A percentile compares a stretch with the other conserved stretches of the same genome.
Conservation (phyloP, 2,113 vertebrate genomes). For the Eulemur rufifrons region DNA sequence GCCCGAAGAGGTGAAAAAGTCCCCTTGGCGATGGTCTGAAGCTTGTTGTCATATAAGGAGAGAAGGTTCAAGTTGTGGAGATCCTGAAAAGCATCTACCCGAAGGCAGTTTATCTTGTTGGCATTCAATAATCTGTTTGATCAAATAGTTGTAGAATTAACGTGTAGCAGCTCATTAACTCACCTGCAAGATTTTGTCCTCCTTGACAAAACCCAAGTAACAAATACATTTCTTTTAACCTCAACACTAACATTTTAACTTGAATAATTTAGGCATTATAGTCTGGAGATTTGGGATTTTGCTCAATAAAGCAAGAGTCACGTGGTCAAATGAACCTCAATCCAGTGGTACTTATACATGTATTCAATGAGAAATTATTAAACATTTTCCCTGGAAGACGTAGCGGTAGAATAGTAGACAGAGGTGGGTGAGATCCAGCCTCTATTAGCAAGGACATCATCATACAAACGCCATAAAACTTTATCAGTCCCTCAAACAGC, state of each 20-base stretch:
- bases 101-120: constrained; percentile 98
- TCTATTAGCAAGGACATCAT: neutral
- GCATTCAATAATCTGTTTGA: constrained; percentile 96
- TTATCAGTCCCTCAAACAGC: neutral
- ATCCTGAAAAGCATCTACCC: constrained; percentile 99
- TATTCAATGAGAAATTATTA: neutral
- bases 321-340: neutral
- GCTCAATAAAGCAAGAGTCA: neutral
- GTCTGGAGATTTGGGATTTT: neutral
- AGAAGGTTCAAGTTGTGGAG: constrained; percentile 99
- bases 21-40: constrained; percentile 98
- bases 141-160: constrained; percentile 71
- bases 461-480: neutral
- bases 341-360: neutral
- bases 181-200: constrained; percentile 23
- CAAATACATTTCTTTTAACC: neutral
- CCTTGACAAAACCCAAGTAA: neutral
- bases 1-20: constrained; percentile 96
- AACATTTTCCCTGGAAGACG: neutral
- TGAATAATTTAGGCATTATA: neutral
- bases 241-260: neutral
- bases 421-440: neutral
- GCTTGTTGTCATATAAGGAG: constrained; percentile 99
- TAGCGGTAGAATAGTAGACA: neutral
- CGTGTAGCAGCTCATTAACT: neutral